phyloP scores from a whole-genome alignment of 2,888 invertebrate species.

The Microplitis manilae region DNA sequence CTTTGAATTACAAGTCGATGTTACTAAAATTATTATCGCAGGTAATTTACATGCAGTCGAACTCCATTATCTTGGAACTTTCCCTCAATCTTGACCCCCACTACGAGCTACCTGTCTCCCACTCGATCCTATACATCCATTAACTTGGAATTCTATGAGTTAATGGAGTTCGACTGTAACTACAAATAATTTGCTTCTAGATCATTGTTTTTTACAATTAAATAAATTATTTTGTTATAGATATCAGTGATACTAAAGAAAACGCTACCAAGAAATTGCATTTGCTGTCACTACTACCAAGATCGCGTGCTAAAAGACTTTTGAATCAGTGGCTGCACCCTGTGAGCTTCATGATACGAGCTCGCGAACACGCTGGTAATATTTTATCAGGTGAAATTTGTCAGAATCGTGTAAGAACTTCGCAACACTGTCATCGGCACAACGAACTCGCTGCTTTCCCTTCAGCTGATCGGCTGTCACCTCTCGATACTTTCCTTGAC shows the following conservation, averaged over 20 bases:
- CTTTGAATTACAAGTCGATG: constrained; percentile 89
- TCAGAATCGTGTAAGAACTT: constrained; percentile 64
- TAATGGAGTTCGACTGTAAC: constrained; percentile 19
- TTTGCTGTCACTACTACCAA: constrained; percentile 81
- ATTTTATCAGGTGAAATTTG: constrained; percentile 81
- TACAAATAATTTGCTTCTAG: neutral
- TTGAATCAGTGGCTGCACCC: constrained; percentile 86
- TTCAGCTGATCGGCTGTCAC: constrained; percentile 81
- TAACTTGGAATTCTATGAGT: neutral
- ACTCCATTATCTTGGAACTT: too few species aligned
- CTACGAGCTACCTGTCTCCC: too few species aligned
- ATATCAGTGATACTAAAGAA: constrained; percentile 73
- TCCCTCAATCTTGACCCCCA: too few species aligned
- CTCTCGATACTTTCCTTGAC: constrained; percentile 88
- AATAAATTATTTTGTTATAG: constrained; percentile 49
- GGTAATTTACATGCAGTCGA: constrained; percentile 72
- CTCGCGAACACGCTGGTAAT: constrained; percentile 86
- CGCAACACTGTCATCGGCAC: constrained; percentile 66
- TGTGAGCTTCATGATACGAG: constrained; percentile 83
- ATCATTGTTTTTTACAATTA: constrained; percentile 10
- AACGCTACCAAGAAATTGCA: constrained; percentile 82
- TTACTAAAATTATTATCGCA: constrained; percentile 86
- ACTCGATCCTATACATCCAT: too few species aligned
- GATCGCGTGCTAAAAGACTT: constrained; percentile 84
- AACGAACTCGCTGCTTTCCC: constrained; percentile 79